Percentiles rank a stretch among this genome's conserved stretches.
phyloP scores from a whole-genome alignment of 2,797 vertebrate species.

The Moxostoma hubbsi region DNA sequence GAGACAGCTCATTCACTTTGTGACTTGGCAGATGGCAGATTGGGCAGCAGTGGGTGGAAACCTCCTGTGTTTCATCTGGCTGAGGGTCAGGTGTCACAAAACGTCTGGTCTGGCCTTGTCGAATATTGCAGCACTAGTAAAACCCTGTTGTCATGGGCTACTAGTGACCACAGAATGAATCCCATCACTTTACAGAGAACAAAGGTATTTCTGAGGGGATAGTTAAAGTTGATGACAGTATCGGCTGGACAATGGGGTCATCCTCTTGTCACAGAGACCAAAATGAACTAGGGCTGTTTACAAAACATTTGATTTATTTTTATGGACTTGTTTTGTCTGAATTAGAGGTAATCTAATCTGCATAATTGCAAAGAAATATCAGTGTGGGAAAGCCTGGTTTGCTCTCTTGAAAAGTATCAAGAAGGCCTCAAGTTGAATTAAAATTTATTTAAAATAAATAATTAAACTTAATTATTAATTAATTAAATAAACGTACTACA shows the following conservation, averaged over 20 bases:
- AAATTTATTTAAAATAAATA: too few species aligned
- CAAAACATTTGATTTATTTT: slow-evolving; percentile 73
- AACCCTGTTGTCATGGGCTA: slow-evolving; percentile 80
- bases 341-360: too few species aligned
- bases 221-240: slow-evolving; percentile 68
- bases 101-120: slow-evolving; percentile 85
- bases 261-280: slow-evolving; percentile 67
- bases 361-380: too few species aligned
- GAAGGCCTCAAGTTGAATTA: too few species aligned
- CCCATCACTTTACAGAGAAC: slow-evolving; percentile 55
- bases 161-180: slow-evolving; percentile 62
- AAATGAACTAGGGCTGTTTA: slow-evolving; percentile 74
- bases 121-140: slow-evolving; percentile 63
- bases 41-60: slow-evolving; percentile 78
- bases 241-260: slow-evolving; percentile 60
- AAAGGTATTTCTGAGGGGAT: slow-evolving; percentile 70
- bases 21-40: slow-evolving; percentile 90
- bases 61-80: slow-evolving; percentile 83
- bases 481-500: too few species aligned
- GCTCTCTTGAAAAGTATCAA: too few species aligned
- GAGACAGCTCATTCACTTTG: slow-evolving; percentile 57
- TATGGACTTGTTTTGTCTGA: slow-evolving; percentile 54
- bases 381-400: too few species aligned
- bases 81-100: slow-evolving; percentile 88
- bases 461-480: too few species aligned